phyloP scores from a whole-genome alignment of 1,140 invertebrate genomes.

The Sarcophaga peregrina region DNA sequence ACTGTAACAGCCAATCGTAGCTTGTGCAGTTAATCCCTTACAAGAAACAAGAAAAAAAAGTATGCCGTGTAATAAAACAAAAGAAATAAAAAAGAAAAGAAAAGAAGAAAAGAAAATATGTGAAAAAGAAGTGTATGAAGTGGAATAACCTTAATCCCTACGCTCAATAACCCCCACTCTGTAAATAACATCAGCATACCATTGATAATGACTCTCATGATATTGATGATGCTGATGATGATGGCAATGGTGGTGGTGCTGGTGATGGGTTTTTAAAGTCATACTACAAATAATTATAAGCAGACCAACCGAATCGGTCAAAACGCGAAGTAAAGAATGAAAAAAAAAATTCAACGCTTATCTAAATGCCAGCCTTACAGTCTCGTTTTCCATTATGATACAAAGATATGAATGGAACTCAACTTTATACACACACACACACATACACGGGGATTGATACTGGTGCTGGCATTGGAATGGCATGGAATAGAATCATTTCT shows the following conservation, averaged over 20 bases:
- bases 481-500: neutral
- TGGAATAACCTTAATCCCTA: neutral
- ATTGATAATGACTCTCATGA: neutral
- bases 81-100: too few species aligned
- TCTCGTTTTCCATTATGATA: slow-evolving; percentile 68
- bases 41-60: too few species aligned
- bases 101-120: too few species aligned
- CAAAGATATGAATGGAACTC: slow-evolving; percentile 54
- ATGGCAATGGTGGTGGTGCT: slow-evolving; percentile 16
- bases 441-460: too few species aligned
- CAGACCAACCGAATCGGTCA: neutral
- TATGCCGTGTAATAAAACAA: too few species aligned
- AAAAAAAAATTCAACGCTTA: slow-evolving; percentile 50
- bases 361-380: slow-evolving; percentile 67
- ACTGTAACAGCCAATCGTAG: too few species aligned
- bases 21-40: too few species aligned
- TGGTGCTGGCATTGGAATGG: too few species aligned
- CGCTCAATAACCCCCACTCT: slow-evolving; percentile 23
- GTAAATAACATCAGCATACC: slow-evolving; percentile 24
- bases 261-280: slow-evolving; percentile 39
- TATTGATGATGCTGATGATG: neutral
- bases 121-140: too few species aligned
- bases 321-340: neutral
- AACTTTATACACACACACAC: neutral
- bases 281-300: neutral